Evolutionary conservation across 2,797 vertebrate genomes (phyloP), one percentile per base, ranked within the genome.

Genomic region (Antennarius maculatus): DNA sequence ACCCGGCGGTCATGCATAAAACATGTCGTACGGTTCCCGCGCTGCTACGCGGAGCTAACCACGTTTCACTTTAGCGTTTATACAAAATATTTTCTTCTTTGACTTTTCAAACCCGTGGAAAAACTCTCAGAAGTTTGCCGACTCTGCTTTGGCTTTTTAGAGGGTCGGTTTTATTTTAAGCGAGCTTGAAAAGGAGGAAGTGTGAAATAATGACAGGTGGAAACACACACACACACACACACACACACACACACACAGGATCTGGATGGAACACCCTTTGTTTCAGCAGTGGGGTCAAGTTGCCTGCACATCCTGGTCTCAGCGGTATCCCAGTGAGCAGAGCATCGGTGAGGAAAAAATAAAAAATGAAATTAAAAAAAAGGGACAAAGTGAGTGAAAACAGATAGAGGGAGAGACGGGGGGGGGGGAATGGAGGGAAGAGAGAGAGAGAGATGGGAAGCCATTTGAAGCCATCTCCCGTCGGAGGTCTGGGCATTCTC

Each of bases 1-100:
- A 84, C 85, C 76, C 68, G 12, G 69, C 17, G 28, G 70, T 79
- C 74, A 90, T 89, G 86, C 88, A 91, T 91, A 90, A 92, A 89
- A 90, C 86, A 90, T 91, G 86, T 60, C 82, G 76, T 79, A 74
- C 63, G 27, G 69, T 49, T 79, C 72, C 61, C 7, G 45, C 34
- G 11, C 77, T 65, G 64, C 76, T 82, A 70, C 80, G 83, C 74
- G 43, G 78, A 62, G 71, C 71, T 81, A 78, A 73, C 80, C 76
- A 68, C 58, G 52, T 81, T 86, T 86, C 80, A 66, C 69, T 89
- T 86, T 80, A 83, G 78, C 85, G 83, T 91, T 88, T 86, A 84
- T 84, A 88, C 84, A 89, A 88, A 88, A 79, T 79, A 57, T 45
- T 45, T 57, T 78, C 56, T 75, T 76, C 72, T 84, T 84, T 84